Percentiles rank a stretch among this genome's conserved stretches.
phyloP scores from a whole-genome alignment of 2,113 vertebrate genomes.

The Lepisosteus oculatus region DNA sequence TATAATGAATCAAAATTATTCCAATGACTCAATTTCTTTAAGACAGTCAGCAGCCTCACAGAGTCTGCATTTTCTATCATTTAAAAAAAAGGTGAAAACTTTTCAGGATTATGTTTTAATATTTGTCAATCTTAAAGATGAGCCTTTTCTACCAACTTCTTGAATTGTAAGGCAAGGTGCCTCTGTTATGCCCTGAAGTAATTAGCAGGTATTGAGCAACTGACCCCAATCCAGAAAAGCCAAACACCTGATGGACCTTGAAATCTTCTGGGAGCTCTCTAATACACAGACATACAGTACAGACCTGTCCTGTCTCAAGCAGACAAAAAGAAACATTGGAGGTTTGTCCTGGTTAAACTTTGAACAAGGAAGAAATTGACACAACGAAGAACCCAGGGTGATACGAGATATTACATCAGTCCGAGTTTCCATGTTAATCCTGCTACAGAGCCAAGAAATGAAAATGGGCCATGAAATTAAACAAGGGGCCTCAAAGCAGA shows the following conservation, averaged over 20 bases:
- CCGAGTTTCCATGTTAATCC: not conserved
- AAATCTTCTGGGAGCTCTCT: slow-evolving; percentile 64
- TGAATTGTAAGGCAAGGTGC: slow-evolving; percentile 75
- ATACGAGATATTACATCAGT: not conserved
- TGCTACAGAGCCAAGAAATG: not conserved
- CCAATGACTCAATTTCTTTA: no score
- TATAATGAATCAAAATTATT: no score
- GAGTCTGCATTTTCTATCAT: no score
- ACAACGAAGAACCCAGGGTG: not conserved
- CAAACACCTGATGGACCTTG: slow-evolving; percentile 68
- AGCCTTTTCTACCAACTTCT: slow-evolving; percentile 60
- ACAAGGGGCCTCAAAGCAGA: not conserved
- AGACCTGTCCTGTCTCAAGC: not conserved
- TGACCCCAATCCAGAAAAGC: slow-evolving; percentile 76
- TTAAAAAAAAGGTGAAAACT: no score
- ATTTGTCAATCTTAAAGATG: no score
- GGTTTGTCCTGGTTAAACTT: not conserved
- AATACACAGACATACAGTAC: slow-evolving; percentile 6
- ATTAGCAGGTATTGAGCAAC: slow-evolving; percentile 74
- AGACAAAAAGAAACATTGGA: not conserved
- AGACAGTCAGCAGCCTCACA: no score
- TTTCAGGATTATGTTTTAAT: no score
- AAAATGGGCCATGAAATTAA: not conserved
- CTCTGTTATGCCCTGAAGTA: slow-evolving; percentile 74
- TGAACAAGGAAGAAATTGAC: not conserved